These are phyloP conservation scores for Micropterix aruncella DNA, from an alignment of 2,888 invertebrate species.

Conservation along the genomic window DNA sequence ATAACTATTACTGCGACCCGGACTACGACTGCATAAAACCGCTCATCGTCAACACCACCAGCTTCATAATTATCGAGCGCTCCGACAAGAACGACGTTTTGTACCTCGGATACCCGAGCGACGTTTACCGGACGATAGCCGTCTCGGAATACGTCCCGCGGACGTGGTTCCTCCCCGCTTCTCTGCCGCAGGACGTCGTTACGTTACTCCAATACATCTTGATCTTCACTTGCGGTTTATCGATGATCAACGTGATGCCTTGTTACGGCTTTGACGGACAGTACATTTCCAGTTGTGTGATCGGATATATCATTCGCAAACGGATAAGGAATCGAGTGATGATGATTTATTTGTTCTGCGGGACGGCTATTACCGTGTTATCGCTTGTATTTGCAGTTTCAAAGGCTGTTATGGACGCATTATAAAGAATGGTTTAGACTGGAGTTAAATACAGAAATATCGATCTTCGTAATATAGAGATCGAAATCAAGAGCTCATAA, in stretches of 20 bases:
- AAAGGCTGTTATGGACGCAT: conserved; percentile 18
- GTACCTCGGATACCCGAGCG: conserved; percentile 67
- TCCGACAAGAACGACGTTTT: conserved; percentile 50
- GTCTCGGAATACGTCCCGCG: conserved; percentile 70
- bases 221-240: conserved; percentile 81
- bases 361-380: conserved; percentile 56
- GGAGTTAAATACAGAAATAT: too few species aligned
- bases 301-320: not conserved
- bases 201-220: conserved; percentile 69
- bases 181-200: conserved; percentile 53
- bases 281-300: conserved; percentile 54
- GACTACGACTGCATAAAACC: conserved; percentile 64
- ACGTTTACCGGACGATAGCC: conserved; percentile 56
- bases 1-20: conserved; percentile 35
- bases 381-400: conserved; percentile 39
- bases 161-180: conserved; percentile 40
- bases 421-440: not conserved
- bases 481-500: too few species aligned
- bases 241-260: conserved; percentile 81
- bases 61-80: conserved; percentile 46
- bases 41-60: conserved; percentile 62
- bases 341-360: conserved; percentile 37
- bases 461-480: too few species aligned
- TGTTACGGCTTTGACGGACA: conserved; percentile 91
- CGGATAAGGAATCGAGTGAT: not conserved